These are phyloP conservation scores for Folsomia candida DNA, from an alignment of 2,888 invertebrate species.

Conservation along the genomic window DNA sequence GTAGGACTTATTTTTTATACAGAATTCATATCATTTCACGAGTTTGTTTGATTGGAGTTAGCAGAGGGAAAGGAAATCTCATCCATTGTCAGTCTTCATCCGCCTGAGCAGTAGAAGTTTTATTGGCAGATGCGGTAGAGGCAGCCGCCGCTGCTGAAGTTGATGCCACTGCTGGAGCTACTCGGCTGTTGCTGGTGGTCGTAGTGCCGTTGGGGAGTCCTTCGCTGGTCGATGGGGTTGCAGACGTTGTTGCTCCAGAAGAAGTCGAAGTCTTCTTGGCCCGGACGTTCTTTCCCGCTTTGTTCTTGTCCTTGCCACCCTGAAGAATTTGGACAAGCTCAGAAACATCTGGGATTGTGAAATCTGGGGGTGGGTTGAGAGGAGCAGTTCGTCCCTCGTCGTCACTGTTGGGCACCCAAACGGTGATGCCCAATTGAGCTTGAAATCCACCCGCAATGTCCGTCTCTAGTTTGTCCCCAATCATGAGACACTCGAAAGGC, in stretches of 20 bases:
- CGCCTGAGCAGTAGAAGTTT: not conserved
- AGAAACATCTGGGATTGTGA: constrained; percentile 44
- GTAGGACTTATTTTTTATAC: too few relatives aligned
- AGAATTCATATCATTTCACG: too few relatives aligned
- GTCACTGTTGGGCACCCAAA: constrained; percentile 71
- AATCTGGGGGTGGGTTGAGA: constrained; percentile 51
- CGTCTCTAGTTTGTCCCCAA: constrained; percentile 83
- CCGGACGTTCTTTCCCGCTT: constrained; percentile 40
- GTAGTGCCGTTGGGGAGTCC: constrained; percentile 15
- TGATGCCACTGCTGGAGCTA: not conserved
- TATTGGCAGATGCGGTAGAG: not conserved
- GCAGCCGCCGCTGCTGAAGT: constrained; percentile 1
- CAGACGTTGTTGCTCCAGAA: constrained; percentile 19
- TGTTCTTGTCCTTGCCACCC: constrained; percentile 46
- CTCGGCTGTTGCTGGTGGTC: constrained; percentile 3
- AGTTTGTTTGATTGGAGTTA: too few relatives aligned
- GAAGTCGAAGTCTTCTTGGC: constrained; percentile 33
- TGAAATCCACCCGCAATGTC: constrained; percentile 79
- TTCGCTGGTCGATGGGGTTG: not conserved
- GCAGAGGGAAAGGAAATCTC: too few relatives aligned
- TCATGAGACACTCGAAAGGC: constrained; percentile 76
- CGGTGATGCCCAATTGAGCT: constrained; percentile 73
- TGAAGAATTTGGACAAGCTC: constrained; percentile 46
- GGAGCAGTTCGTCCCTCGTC: constrained; percentile 55
- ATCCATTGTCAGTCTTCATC: constrained; percentile 11